A percentile compares a stretch with the other conserved stretches of the same genome.
Evolutionary conservation across 2,888 invertebrate genomes (phyloP).

Genomic region (Catocala sponsa): DNA sequence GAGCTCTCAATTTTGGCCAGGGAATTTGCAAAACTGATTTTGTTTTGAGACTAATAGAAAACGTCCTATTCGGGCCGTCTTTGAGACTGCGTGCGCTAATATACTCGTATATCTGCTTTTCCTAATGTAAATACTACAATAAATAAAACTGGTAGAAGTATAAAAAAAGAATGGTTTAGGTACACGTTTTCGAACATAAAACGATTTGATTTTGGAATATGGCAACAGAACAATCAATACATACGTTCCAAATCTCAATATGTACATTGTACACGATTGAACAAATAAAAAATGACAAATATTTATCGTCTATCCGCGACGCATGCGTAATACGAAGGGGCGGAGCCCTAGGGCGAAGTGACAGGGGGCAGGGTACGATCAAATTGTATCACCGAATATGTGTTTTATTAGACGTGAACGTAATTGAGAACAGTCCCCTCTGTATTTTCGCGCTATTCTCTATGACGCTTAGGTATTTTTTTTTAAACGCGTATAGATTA

Average conservation of each 20-base stretch:
- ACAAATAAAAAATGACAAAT: slow-evolving; percentile 50
- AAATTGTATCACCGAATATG: slow-evolving; percentile 8
- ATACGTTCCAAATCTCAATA: slow-evolving; percentile 35
- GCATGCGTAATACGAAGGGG: slow-evolving; percentile 46
- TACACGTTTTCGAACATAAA: no score
- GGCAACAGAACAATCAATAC: slow-evolving; percentile 20
- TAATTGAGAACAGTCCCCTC: slow-evolving; percentile 1
- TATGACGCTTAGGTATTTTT: slow-evolving; percentile 2
- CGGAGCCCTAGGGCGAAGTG: slow-evolving; percentile 36
- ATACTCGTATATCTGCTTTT: no score
- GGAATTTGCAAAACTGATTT: no score
- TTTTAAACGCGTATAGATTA: no score
- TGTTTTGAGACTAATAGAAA: no score
- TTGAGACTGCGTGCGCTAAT: no score
- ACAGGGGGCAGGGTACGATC: slow-evolving; percentile 18
- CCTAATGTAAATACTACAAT: no score
- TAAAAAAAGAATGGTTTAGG: no score
- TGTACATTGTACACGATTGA: slow-evolving; percentile 38
- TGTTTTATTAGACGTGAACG: slow-evolving; percentile 4
- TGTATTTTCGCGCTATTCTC: background rate
- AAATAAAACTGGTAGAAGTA: no score
- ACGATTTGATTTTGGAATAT: no score
- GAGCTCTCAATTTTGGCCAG: no score
- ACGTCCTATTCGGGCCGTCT: no score
- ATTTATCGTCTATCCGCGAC: slow-evolving; percentile 36